Evolutionary conservation across 2,113 vertebrate genomes (phyloP), one percentile per base, ranked within the genome.

Genomic region (Rhineura floridana): DNA sequence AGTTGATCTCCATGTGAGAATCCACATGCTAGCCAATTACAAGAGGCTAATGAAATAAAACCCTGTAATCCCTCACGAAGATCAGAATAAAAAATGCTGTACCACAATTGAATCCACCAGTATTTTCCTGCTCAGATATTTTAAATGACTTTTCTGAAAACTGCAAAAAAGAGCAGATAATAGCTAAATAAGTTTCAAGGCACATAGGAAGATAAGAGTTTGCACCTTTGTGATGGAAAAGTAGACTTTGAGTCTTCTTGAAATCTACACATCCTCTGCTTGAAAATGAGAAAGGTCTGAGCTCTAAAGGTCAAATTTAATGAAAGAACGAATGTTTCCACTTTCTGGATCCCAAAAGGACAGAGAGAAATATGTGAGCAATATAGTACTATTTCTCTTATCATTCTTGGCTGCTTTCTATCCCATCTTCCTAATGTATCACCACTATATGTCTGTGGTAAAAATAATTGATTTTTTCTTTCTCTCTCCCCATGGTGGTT

Each of bases 301-400:
- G 70, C 50, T 73, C 42, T 62, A 87, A 81, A 81, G 86, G 79
- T 87, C 78, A 87, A n/a, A 62, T 81, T 59, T 81, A 81, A 73
- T 82, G 69, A 87, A 87, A 75, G 39, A 81, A 81, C 5, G 33
- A 87, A 75, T 59, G 21, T 81, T 87, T 87, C 79, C 42, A 81
- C 67, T 86, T 87, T 73, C 50, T 48, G 39, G 48, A 73, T 28
- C 50, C 79, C 67, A 59, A 82, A 73, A 36, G 67, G 78, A 81
- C 50, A 81, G 67, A 33, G 13, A 80, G 69, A 87, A 75, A 48
- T 87, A 52, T 28, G 48, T 46, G 63, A 67, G 75, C 78, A 87
- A 55, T 79, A 70, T n/a, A n/a, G 67, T 28, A 7, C 30, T 36
- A 6, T 81, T 63, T 46, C 39, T 75, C 67, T 81, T 81, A 44